Conservation (phyloP, 2,113 vertebrate genomes). For the Mugil cephalus region DNA sequence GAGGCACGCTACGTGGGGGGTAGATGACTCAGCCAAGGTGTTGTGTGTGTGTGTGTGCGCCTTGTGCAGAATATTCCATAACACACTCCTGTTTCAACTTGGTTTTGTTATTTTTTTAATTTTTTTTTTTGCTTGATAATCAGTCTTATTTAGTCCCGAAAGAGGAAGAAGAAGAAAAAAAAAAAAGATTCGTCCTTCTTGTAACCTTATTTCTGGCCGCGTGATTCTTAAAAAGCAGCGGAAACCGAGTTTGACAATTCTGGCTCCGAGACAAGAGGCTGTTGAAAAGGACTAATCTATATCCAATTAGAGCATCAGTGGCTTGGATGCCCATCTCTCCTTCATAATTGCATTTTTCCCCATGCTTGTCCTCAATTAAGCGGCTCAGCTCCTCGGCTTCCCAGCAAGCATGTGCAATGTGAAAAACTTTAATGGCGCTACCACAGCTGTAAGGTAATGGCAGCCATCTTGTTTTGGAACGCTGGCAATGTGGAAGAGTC, state of each 20-base stretch:
- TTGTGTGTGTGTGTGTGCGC: constrained; percentile 11
- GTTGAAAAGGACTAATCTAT: constrained; percentile 44
- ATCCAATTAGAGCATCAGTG: constrained; percentile 49
- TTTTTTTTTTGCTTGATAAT: neutral
- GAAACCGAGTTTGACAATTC: neutral
- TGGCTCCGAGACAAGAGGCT: constrained; percentile 16
- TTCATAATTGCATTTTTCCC: constrained; percentile 53
- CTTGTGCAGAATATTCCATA: constrained; percentile 19
- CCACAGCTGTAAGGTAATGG: constrained; percentile 13
- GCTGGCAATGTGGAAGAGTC: too few species aligned
- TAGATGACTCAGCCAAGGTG: constrained; percentile 63
- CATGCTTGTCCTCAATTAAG: constrained; percentile 35
- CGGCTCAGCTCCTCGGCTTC: constrained; percentile 47
- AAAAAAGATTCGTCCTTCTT: neutral
- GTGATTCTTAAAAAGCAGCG: constrained; percentile 10
- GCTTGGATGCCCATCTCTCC: constrained; percentile 31
- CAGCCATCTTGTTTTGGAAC: constrained; percentile 20
- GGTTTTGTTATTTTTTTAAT: neutral
- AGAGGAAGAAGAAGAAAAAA: too few species aligned
- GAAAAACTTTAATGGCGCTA: constrained; percentile 3
- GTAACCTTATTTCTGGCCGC: neutral
- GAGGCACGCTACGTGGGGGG: constrained; percentile 40
- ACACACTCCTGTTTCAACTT: neutral
- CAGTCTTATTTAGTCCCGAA: neutral
- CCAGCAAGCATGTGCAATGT: constrained; percentile 27